These are phyloP conservation scores for Cryptocephalus moraei DNA, from an alignment of 2,888 invertebrate genomes.

Conservation along the genomic window DNA sequence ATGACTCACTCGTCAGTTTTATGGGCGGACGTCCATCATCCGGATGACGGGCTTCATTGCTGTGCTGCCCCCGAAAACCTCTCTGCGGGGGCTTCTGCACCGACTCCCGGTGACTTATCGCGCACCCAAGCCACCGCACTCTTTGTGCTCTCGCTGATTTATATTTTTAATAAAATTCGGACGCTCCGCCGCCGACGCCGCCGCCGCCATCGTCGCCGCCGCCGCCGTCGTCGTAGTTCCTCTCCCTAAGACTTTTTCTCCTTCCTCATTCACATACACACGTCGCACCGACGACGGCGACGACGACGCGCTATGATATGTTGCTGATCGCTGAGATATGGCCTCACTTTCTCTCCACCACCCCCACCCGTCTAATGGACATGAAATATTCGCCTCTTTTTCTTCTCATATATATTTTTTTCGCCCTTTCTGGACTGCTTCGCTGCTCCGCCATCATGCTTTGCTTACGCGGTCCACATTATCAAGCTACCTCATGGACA, in stretches of 20 bases:
- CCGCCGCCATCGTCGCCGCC: slow-evolving; percentile 1
- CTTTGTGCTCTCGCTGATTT: slow-evolving; percentile 44
- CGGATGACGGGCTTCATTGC: slow-evolving; percentile 53
- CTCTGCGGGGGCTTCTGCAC: slow-evolving; percentile 19
- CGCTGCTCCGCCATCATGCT: no score
- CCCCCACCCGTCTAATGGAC: no score
- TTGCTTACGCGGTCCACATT: no score
- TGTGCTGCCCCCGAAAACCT: slow-evolving; percentile 28
- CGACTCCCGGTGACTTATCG: slow-evolving; percentile 22
- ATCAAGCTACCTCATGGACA: no score
- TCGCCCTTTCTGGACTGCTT: no score
- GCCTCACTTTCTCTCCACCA: neutral
- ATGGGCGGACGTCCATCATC: slow-evolving; percentile 63
- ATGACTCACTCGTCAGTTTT: slow-evolving; percentile 64
- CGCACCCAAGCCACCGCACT: slow-evolving; percentile 37
- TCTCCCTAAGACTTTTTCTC: slow-evolving; percentile 14
- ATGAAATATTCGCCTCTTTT: no score
- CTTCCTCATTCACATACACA: slow-evolving; percentile 15
- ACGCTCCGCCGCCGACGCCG: slow-evolving; percentile 8
- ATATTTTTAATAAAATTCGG: slow-evolving; percentile 39
- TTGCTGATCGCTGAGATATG: slow-evolving; percentile 13
- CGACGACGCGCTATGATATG: slow-evolving; percentile 10
- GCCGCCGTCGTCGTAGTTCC: neutral
- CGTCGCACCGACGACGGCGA: slow-evolving; percentile 9
- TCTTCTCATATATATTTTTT: no score